Conservation (phyloP, 2,888 invertebrate genomes). For the Brassicogethes aeneus region DNA sequence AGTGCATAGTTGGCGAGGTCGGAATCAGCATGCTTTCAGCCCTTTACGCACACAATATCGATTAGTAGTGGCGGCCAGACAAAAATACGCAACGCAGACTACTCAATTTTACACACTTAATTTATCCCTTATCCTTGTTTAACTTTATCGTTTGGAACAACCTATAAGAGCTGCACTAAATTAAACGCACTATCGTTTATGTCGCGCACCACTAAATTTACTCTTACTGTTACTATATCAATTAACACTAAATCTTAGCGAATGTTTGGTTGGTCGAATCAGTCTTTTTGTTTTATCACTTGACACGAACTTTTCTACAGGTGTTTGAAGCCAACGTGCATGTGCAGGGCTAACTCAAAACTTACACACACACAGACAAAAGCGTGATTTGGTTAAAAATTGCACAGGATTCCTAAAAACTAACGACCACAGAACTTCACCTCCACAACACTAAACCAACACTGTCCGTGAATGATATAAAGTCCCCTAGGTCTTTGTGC, state of each 20-base stretch:
- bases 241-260: too few species aligned
- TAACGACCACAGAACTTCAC: slow-evolving; percentile 42
- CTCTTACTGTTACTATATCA: too few species aligned
- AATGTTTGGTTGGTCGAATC: too few species aligned
- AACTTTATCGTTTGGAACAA: too few species aligned
- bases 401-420: slow-evolving; percentile 26
- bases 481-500: slow-evolving; percentile 34
- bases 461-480: slow-evolving; percentile 32
- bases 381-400: slow-evolving; percentile 7
- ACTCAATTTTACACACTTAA: neutral
- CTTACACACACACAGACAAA: too few species aligned
- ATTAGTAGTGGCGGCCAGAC: slow-evolving; percentile 1
- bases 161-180: too few species aligned
- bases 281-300: too few species aligned
- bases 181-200: too few species aligned
- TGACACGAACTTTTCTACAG: slow-evolving; percentile 1
- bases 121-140: too few species aligned
- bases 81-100: too few species aligned
- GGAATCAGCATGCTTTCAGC: slow-evolving; percentile 38
- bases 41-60: slow-evolving; percentile 10
- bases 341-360: neutral
- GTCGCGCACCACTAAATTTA: too few species aligned
- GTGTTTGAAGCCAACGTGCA: slow-evolving; percentile 2
- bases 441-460: slow-evolving; percentile 41
- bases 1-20: slow-evolving; percentile 34